Evolutionary conservation across 1,140 invertebrate genomes (phyloP), one percentile per base, ranked within the genome.

Genomic region (Drosophila orena): DNA sequence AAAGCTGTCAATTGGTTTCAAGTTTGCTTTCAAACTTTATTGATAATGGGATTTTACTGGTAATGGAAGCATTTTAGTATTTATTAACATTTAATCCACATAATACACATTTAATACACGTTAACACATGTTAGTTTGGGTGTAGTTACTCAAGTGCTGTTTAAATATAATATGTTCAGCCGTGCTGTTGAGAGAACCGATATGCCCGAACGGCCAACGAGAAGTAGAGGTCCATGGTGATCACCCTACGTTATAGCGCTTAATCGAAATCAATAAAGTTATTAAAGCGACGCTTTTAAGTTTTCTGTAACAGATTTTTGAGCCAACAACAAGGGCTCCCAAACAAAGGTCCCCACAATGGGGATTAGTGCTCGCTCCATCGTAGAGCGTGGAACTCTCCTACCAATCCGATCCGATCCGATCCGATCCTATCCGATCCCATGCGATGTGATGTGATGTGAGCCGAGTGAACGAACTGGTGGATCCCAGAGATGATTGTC

Each of bases 261-360:
- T 88, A 88, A 90, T 89, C 85, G 84, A 89, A 89, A 89, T 89
- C 84, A 89, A 89, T 89, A 89, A 89, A 89, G 84, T 84, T 89
- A 89, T 89, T 89, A 89, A 89, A 72, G 66, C 84, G 79, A 89
- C 84, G 84, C 85, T 84, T 77, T 88, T 90, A 84, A 90, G 79
- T 89, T 89, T 89, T 89, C 79, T 90, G 84, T 89, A 89, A 89
- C 84, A 89, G 84, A 89, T 89, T 89, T 85, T 89, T 89, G 77
- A 71, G 72, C 77, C 84, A 89, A 89, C 79, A 88, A 88, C 77
- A 89, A 74, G 78, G 73, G 70, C 52, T 42, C 53, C 61, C 54
- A 50, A 76, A 79, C 75, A 86, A 81, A 77, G 79, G 77, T 40
- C 12, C 66, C 66, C 60, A 71, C 77, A 84, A 72, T 70, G 65